Evolutionary conservation across 2,113 vertebrate species (phyloP).

Genomic region (Muscicapa adusta): DNA sequence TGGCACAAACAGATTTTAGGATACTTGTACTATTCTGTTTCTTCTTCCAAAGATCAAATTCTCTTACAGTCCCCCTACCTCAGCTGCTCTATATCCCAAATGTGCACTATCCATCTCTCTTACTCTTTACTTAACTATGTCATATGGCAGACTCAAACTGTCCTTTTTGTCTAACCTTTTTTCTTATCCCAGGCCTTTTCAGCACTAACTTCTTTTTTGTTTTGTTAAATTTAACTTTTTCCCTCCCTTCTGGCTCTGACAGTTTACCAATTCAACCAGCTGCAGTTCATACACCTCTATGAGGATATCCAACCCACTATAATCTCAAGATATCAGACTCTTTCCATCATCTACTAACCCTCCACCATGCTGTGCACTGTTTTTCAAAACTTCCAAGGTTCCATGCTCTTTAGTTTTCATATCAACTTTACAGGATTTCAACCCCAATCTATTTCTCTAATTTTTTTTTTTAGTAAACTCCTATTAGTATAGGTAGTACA

Average conservation of each 20-base stretch:
- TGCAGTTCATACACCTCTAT: neutral
- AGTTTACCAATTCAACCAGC: neutral
- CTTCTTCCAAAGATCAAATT: neutral
- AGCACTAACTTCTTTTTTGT: neutral
- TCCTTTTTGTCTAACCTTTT: neutral
- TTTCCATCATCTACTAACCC: neutral
- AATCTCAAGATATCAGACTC: neutral
- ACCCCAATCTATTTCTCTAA: neutral
- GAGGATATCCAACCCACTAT: neutral
- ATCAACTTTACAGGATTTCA: neutral
- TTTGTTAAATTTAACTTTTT: neutral
- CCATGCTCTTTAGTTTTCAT: neutral
- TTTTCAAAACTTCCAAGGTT: neutral
- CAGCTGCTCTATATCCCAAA: neutral
- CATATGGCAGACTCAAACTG: neutral
- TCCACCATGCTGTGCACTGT: neutral
- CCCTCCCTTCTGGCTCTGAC: neutral
- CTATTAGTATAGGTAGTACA: neutral
- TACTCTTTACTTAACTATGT: neutral
- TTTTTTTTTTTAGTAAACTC: neutral
- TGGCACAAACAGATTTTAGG: neutral
- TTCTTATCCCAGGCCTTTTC: neutral
- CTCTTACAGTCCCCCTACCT: neutral
- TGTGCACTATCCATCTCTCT: neutral
- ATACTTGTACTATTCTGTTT: neutral